A percentile compares a stretch with the other conserved stretches of the same genome.
Evolutionary conservation across 2,113 vertebrate species (phyloP).

Genomic region (Oceanites oceanicus): DNA sequence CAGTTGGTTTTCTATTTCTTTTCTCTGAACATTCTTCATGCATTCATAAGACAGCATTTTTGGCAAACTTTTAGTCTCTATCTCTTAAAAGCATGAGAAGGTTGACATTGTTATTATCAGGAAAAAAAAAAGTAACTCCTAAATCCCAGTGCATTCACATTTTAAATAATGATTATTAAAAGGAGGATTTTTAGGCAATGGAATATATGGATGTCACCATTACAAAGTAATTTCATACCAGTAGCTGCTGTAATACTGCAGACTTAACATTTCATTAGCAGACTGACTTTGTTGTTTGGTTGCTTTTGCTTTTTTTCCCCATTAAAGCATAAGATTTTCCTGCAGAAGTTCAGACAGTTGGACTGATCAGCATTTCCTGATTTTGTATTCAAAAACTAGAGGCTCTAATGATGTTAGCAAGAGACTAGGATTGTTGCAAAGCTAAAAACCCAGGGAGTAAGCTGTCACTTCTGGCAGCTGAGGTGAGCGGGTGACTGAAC

Average conservation of each 20-base stretch:
- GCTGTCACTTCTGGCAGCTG: not conserved
- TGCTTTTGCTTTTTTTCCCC: not conserved
- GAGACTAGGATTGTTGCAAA: not conserved
- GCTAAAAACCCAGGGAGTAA: not conserved
- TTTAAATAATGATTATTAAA: not conserved
- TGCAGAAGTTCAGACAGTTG: not conserved
- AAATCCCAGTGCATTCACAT: not conserved
- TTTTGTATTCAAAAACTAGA: not conserved
- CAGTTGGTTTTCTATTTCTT: not conserved
- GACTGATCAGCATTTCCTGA: not conserved
- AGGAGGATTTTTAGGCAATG: not conserved
- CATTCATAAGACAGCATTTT: not conserved
- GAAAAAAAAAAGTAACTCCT: not conserved
- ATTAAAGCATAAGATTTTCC: not conserved
- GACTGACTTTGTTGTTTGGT: not conserved
- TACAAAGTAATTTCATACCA: not conserved
- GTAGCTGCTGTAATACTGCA: not conserved
- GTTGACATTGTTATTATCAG: not conserved
- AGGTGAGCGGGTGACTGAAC: not conserved
- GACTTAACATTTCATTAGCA: not conserved
- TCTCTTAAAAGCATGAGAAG: not conserved
- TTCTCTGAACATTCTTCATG: not conserved
- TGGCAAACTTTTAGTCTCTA: not conserved
- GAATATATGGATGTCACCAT: not conserved
- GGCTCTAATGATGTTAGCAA: not conserved